Conservation (phyloP, 2,888 invertebrate genomes). For the Yponomeuta malinellus region DNA sequence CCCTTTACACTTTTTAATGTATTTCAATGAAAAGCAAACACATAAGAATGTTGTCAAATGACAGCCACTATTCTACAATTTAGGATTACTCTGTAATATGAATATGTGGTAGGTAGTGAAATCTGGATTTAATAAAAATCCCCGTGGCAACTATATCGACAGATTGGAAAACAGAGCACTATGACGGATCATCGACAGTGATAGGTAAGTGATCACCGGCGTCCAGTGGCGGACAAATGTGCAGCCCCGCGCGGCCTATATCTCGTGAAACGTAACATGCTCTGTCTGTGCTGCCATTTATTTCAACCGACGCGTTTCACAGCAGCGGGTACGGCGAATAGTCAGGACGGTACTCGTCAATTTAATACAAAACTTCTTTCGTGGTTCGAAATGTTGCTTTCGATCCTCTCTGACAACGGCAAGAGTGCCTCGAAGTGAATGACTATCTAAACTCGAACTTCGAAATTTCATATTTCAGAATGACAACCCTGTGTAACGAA, state of each 20-base stretch:
- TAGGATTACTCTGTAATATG: not conserved
- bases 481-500: not conserved
- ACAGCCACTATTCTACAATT: not conserved
- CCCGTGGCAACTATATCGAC: not conserved
- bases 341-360: not conserved
- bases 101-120: too few relatives aligned
- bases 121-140: not conserved
- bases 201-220: constrained; percentile 7
- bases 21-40: not conserved
- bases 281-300: not conserved
- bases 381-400: too few relatives aligned
- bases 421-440: too few relatives aligned
- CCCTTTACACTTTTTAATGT: not conserved
- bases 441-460: too few relatives aligned
- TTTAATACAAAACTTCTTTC: too few relatives aligned
- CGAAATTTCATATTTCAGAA: not conserved
- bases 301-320: not conserved
- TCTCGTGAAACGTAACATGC: not conserved
- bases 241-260: not conserved
- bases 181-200: not conserved
- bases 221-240: constrained; percentile 5
- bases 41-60: not conserved
- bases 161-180: constrained; percentile 1
- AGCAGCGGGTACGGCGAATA: not conserved
- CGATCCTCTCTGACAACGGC: too few relatives aligned